phyloP scores from a whole-genome alignment of 2,888 invertebrate genomes.

The Drosophila peninsularis region DNA sequence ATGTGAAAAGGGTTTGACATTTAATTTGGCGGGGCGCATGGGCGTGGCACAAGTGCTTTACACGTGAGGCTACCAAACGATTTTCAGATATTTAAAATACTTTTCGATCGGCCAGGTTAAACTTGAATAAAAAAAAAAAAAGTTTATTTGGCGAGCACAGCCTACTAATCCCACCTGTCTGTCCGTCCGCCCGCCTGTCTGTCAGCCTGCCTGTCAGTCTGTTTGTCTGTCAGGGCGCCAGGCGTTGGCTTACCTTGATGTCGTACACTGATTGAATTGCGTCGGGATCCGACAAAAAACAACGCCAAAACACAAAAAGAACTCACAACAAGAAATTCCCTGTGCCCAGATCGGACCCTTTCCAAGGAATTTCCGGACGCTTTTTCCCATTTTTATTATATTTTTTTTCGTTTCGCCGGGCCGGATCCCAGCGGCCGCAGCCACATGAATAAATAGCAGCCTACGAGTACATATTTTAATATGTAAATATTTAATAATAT shows the following conservation, averaged over 20 bases:
- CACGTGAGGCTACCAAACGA: conserved; percentile 22
- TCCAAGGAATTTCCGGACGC: conserved; percentile 25
- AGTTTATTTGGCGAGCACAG: conserved; percentile 8
- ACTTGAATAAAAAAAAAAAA: conserved; percentile 11
- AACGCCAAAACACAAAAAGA: conserved; percentile 2
- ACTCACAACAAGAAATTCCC: conserved; percentile 1
- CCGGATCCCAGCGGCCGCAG: conserved; percentile 20
- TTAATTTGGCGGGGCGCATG: background rate
- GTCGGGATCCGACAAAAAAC: conserved; percentile 31
- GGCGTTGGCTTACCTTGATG: conserved; percentile 41
- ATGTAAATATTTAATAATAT: conserved; percentile 80
- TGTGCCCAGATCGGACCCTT: conserved; percentile 25
- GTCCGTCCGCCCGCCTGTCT: conserved; percentile 28
- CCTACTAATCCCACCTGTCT: conserved; percentile 37
- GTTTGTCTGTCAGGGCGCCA: conserved; percentile 26
- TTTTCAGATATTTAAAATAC: conserved; percentile 46
- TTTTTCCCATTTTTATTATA: conserved; percentile 22
- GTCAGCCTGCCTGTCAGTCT: conserved; percentile 16
- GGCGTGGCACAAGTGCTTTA: conserved; percentile 33
- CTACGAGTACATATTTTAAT: conserved; percentile 64
- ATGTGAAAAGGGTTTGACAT: conserved; percentile 76
- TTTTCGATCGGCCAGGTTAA: conserved; percentile 35
- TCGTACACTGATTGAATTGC: conserved; percentile 55
- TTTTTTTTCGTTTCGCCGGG: conserved; percentile 13
- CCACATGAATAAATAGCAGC: conserved; percentile 55